Base-by-base conservation (phyloP, 2,797 vertebrate genomes). In the Erethizon dorsatum region DNA sequence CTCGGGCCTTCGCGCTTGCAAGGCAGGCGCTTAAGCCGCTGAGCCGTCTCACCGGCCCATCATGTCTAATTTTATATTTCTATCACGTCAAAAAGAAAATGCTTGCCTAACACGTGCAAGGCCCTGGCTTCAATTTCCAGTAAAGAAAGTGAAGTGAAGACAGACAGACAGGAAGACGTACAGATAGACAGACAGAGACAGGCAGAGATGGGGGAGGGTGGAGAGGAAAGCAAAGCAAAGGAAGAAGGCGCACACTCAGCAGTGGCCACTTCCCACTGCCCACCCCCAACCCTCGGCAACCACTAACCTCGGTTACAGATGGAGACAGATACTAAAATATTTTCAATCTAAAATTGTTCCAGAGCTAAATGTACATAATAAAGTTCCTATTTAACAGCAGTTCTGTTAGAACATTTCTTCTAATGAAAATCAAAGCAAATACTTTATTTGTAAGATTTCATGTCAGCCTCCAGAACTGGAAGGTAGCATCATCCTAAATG, bases 331-430 rank as follows among this genome's bases (percentile, higher is more conserved):
- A 78, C 18, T 73, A 78, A 90, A 90, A 52, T 79, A n/a, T 59
- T 59, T 92, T 78, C 18, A 88, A n/a, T 67, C 33, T 89, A 78
- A 17, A 71, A 85, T 12, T 91, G 41, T 77, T 89, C 26, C 87
- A 95, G 86, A 90, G 13, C 33, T 71, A 82, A 85, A 71, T 54
- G 17, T 24, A 96, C 7, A 91, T 26, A 90, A 78, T 83, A 54
- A 95, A 90, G 90, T 73, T 80, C 24, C n/a, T 79, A 71, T 84
- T 95, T 45, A 91, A 47, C 12, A 95, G 15, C 14, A 95, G 5
- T 63, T 92, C 67, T 94, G 11, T 71, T 80, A 77, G 78, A 96
- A 71, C 9, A 94, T 52, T 80, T 87, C 18, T 89, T 92, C 41
- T 83, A 80, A 77, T 31, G 63, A 94, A 92, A 92, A 82, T 10